These are phyloP conservation scores for Drosophila biarmipes DNA, from an alignment of 1,140 invertebrate genomes.

Conservation along the genomic window DNA sequence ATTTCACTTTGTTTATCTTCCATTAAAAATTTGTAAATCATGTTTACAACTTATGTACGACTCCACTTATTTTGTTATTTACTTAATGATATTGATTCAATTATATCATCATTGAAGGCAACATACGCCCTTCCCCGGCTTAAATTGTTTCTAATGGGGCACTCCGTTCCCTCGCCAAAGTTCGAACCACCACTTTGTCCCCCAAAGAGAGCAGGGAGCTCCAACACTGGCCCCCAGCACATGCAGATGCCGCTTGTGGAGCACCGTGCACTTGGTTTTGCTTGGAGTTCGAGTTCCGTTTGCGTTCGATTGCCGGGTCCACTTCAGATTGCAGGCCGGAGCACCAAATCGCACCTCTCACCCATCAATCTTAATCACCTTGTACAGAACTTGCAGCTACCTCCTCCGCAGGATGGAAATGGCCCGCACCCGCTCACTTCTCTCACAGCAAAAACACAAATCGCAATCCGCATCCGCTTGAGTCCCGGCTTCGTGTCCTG, in stretches of 20 bases:
- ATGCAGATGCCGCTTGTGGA: slow-evolving; percentile 39
- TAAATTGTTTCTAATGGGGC: background rate
- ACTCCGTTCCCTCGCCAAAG: background rate
- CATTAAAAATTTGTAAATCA: background rate
- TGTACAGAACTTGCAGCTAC: slow-evolving; percentile 45
- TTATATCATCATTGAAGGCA: no score
- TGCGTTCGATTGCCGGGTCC: slow-evolving; percentile 21
- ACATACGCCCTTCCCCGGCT: no score
- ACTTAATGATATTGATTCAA: no score
- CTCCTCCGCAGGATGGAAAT: slow-evolving; percentile 34
- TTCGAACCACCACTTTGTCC: slow-evolving; percentile 1
- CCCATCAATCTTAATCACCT: slow-evolving; percentile 25
- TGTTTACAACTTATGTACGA: background rate
- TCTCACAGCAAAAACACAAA: slow-evolving; percentile 31
- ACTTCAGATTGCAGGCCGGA: slow-evolving; percentile 35
- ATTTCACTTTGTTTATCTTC: background rate
- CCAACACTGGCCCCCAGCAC: slow-evolving; percentile 36
- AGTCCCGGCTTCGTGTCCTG: slow-evolving; percentile 35
- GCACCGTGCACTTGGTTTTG: slow-evolving; percentile 48
- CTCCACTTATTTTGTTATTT: background rate
- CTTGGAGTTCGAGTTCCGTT: slow-evolving; percentile 34
- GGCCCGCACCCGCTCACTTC: slow-evolving; percentile 37
- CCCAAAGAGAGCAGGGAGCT: background rate
- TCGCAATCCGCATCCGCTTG: slow-evolving; percentile 36
- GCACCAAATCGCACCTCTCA: slow-evolving; percentile 50